Evolutionary conservation across 1,140 invertebrate species (phyloP).

Genomic region (Achatina immaculata): DNA sequence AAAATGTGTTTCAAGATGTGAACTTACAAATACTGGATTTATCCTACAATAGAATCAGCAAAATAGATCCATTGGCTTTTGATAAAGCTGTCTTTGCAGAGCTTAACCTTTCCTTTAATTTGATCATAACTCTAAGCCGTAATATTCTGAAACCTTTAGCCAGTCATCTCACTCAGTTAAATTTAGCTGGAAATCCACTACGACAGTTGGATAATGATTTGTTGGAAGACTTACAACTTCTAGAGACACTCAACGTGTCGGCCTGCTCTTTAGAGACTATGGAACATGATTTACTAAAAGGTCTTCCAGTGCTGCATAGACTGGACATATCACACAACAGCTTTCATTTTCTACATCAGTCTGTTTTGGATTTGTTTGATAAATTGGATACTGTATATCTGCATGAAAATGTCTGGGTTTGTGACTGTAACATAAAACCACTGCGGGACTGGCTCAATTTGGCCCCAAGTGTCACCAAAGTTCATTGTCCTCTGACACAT

Average conservation of each 20-base stretch:
- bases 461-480: conserved; percentile 10
- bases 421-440: conserved; percentile 56
- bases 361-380: conserved; percentile 43
- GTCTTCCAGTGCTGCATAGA: conserved; percentile 39
- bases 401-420: conserved; percentile 54
- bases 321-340: conserved; percentile 57
- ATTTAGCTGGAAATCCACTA: conserved; percentile 54
- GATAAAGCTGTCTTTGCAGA: conserved; percentile 36
- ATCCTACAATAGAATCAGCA: conserved; percentile 49
- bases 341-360: conserved; percentile 48
- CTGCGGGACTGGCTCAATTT: conserved; percentile 51
- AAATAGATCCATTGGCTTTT: conserved; percentile 47
- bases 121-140: conserved; percentile 41
- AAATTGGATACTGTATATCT: conserved; percentile 43
- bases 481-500: conserved; percentile 35
- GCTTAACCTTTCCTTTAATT: conserved; percentile 56
- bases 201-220: conserved; percentile 37
- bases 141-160: conserved; percentile 43
- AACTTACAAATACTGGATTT: conserved; percentile 48
- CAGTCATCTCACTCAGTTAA: conserved; percentile 43
- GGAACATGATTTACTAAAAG: conserved; percentile 38
- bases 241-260: conserved; percentile 53
- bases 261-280: conserved; percentile 48
- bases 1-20: conserved; percentile 50
- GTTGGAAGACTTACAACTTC: conserved; percentile 48